phyloP scores from a whole-genome alignment of 2,888 invertebrate species.

The Antheraea assamensis region DNA sequence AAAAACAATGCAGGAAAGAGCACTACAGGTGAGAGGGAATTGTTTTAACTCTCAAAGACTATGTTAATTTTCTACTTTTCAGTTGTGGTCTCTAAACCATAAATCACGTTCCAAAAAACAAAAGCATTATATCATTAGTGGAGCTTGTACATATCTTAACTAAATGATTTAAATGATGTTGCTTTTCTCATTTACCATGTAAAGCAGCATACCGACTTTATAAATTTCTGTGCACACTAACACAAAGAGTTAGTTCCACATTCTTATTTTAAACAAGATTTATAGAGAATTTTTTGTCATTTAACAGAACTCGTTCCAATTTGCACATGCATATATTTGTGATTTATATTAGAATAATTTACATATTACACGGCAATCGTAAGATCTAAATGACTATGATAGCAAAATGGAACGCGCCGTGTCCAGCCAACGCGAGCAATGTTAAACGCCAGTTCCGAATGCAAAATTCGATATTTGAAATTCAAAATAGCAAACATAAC shows the following conservation, averaged over 20 bases:
- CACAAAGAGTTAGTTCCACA: neutral
- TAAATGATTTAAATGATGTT: neutral
- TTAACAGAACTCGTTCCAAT: constrained; percentile 10
- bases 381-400: constrained; percentile 39
- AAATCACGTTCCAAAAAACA: neutral
- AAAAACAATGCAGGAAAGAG: neutral
- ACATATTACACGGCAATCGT: constrained; percentile 32
- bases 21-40: neutral
- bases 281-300: neutral
- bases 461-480: constrained; percentile 78
- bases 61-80: neutral
- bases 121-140: neutral
- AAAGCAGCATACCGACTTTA: neutral
- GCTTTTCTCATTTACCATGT: neutral
- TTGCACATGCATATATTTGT: constrained; percentile 13
- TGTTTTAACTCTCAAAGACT: neutral
- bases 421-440: constrained; percentile 53
- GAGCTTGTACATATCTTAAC: neutral
- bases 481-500: constrained; percentile 72
- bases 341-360: constrained; percentile 23
- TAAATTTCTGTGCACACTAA: neutral
- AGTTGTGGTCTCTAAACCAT: neutral
- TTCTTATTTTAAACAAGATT: neutral
- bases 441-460: constrained; percentile 71
- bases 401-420: constrained; percentile 30